Evolutionary conservation across 1,140 invertebrate species (phyloP).

Genomic region (Drosophila pruinosa): DNA sequence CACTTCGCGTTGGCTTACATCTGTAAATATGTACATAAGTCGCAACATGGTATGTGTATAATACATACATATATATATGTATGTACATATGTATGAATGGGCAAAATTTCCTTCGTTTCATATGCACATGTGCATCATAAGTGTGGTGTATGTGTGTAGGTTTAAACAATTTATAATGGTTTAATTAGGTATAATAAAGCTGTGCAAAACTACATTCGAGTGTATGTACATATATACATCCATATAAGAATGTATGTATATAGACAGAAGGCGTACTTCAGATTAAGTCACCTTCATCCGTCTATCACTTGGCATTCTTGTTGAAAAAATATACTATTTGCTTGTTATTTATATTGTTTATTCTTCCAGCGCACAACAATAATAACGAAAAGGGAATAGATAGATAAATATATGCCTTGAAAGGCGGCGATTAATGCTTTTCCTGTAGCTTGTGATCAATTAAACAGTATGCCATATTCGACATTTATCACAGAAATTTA

Average conservation of each 20-base stretch:
- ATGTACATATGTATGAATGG: not conserved
- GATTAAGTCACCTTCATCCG: conserved; percentile 6
- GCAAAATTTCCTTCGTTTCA: not conserved
- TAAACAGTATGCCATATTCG: conserved; percentile 67
- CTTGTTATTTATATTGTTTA: conserved; percentile 10
- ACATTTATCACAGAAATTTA: conserved; percentile 28
- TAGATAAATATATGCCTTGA: conserved; percentile 13
- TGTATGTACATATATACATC: conserved; percentile 9
- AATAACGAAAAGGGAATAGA: not conserved
- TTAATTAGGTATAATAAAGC: not conserved
- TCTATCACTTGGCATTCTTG: not conserved
- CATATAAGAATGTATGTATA: conserved; percentile 4
- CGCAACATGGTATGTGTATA: not conserved
- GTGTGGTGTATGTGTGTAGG: not conserved
- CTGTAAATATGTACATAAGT: not conserved
- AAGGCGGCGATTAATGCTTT: not conserved
- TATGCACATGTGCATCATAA: not conserved
- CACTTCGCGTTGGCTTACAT: not conserved
- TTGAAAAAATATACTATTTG: conserved; percentile 1
- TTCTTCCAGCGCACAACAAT: conserved; percentile 5
- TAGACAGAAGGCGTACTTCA: not conserved
- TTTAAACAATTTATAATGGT: not conserved
- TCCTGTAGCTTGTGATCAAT: conserved; percentile 32
- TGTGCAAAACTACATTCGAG: not conserved
- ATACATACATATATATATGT: not conserved